Evolutionary conservation across 1,140 invertebrate species (phyloP).

Genomic region (Schlechtendalia chinensis): DNA sequence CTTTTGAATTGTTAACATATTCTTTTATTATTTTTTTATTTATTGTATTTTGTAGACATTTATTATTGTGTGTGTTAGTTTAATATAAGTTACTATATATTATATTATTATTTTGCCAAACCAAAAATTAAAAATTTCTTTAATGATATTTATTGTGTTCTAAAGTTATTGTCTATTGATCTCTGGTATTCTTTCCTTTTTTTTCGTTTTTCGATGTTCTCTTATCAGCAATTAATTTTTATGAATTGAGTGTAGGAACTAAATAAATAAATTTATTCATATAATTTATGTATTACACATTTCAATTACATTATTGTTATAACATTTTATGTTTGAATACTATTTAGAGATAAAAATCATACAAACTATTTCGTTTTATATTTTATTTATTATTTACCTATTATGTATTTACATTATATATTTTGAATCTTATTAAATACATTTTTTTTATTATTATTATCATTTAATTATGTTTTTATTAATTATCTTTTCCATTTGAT

Average conservation of each 20-base stretch:
- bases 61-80: constrained; percentile 1
- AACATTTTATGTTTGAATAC: background rate
- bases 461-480: background rate
- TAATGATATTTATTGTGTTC: background rate
- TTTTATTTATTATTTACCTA: background rate
- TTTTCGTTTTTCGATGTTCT: background rate
- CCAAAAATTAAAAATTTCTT: background rate
- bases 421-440: constrained; percentile 3
- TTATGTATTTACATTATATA: constrained; percentile 13
- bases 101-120: background rate
- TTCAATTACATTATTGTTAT: background rate
- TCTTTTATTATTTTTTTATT: background rate
- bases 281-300: background rate
- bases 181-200: constrained; percentile 21
- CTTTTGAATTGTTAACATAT: constrained; percentile 11
- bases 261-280: background rate
- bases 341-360: background rate
- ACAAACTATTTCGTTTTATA: constrained; percentile 17
- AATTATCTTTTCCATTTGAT: too few species aligned
- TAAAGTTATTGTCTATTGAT: constrained; percentile 33
- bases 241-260: too few species aligned
- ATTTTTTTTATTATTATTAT: background rate
- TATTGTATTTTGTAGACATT: constrained; percentile 10
- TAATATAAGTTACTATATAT: background rate
- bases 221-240: constrained; percentile 1